Conservation (phyloP, 2,888 invertebrate species). For the Ectemnius continuus region DNA sequence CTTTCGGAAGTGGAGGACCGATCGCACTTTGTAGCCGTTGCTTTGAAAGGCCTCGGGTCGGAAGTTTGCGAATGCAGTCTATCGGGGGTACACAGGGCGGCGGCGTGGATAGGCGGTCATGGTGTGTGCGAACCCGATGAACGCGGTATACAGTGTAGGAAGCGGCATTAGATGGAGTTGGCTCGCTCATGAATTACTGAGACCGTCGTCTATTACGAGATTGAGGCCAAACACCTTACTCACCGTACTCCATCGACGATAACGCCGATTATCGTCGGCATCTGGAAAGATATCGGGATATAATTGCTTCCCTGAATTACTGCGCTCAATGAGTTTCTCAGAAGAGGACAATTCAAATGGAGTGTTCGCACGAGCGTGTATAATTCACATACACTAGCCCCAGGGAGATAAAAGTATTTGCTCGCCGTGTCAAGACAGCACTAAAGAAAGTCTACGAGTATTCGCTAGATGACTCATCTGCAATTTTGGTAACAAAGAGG, state of each 20-base stretch:
- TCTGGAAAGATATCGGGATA: slow-evolving; percentile 34
- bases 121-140: slow-evolving; percentile 30
- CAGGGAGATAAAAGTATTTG: slow-evolving; percentile 42
- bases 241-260: slow-evolving; percentile 32
- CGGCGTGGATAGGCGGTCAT: no score
- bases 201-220: slow-evolving; percentile 62
- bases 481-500: no score
- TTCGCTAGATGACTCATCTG: no score
- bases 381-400: not conserved
- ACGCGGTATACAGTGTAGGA: slow-evolving; percentile 38
- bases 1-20: not conserved
- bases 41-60: slow-evolving; percentile 42
- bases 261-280: slow-evolving; percentile 40
- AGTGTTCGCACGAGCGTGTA: not conserved
- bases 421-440: not conserved
- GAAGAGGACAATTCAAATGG: slow-evolving; percentile 13
- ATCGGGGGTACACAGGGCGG: slow-evolving; percentile 18
- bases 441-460: no score
- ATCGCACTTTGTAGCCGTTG: slow-evolving; percentile 5
- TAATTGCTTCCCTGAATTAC: slow-evolving; percentile 20
- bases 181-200: slow-evolving; percentile 58
- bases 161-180: slow-evolving; percentile 57
- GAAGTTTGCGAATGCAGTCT: slow-evolving; percentile 40
- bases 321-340: not conserved
- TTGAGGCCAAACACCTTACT: slow-evolving; percentile 60